Base-by-base conservation (phyloP, 1,140 invertebrate species). In the Platorchestia sp. region DNA sequence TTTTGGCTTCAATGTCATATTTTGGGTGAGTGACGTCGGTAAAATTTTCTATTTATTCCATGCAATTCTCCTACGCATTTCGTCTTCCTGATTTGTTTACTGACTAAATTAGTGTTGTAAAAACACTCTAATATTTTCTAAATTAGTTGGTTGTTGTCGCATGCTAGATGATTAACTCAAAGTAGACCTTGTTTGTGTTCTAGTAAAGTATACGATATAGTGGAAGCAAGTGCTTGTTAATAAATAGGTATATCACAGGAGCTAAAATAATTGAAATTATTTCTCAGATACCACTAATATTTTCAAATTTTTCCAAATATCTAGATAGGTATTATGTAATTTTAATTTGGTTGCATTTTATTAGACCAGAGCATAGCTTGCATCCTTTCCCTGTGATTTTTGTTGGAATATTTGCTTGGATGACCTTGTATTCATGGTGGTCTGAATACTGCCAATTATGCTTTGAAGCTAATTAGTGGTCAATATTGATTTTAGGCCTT, bases 1-100 rank as follows among this genome's bases (percentile, higher is more conserved):
- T 96, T 99, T 99, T 97, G 98, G 98, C 97, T 99, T 99, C 97
- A 99, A 99, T 98, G 99, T 99, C 96, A 97, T 99, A 96, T 99
- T 99, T 98, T 99, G 99, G 99, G 98, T 99, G 97, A 98, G 98
- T 98, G 90, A 95, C 59, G 27, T 75, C 47, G 47, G n/a, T n/a
- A n/a, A n/a, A n/a, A 6, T 51, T 51, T 51, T 7, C 6, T 75
- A 75, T 75, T 14, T 19, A 22, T 75, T 75, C 14, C 14, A 75
- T 22, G 27, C 3, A 75, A 75, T 10, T 22, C 47, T 3, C 36
- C 10, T 75, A 3, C 7, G 36, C 27, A 3, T 22, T 27, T 22
- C 36, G 27, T 36, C 36, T 22, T 36, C 59, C 14, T 22, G 3
- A 75, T 22, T 10, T 75, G 36, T 75, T 75, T 10, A 75, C 7